Conservation (phyloP, 37 sponge, comb jelly and placozoan genomes). For the Amphimedon queenslandica region DNA sequence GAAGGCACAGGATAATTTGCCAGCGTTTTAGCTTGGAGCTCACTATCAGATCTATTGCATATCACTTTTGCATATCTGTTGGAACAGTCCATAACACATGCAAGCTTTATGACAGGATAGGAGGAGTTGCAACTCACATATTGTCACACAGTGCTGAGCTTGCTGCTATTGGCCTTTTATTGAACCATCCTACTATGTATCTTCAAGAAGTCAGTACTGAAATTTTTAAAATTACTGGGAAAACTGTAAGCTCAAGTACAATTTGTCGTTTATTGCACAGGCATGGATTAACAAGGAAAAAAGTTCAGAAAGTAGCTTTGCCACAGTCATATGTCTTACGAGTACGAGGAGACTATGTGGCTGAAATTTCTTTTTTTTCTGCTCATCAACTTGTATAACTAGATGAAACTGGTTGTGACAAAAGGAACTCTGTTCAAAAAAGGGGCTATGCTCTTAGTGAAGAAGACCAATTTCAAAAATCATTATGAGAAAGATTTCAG, state of each 20-base stretch:
- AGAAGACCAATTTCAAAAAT: constrained; percentile 17
- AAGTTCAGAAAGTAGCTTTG: neutral
- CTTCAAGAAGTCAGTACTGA: constrained; percentile 6
- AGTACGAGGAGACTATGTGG: constrained; percentile 2
- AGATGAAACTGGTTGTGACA: constrained; percentile 26
- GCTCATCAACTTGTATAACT: too few relatives aligned
- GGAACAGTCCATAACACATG: neutral
- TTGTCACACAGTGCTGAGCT: neutral
- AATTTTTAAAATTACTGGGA: neutral
- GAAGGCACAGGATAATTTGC: constrained; percentile 1
- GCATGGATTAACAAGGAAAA: constrained; percentile 18
- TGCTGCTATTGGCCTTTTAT: neutral
- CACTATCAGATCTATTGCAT: constrained; percentile 6
- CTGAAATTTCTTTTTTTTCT: too few relatives aligned
- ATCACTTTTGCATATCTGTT: constrained; percentile 1
- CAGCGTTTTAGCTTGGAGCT: constrained; percentile 14
- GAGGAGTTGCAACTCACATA: neutral
- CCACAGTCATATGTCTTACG: neutral
- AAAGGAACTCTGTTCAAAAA: constrained; percentile 7
- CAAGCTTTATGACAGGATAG: neutral
- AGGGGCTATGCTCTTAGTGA: constrained; percentile 29
- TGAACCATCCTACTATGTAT: constrained; percentile 8
- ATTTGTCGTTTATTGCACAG: neutral
- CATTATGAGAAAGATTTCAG: constrained; percentile 21
- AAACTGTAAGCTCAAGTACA: neutral